Base-by-base conservation (phyloP, 2,113 vertebrate species). In the Pogonocichla stellata region DNA sequence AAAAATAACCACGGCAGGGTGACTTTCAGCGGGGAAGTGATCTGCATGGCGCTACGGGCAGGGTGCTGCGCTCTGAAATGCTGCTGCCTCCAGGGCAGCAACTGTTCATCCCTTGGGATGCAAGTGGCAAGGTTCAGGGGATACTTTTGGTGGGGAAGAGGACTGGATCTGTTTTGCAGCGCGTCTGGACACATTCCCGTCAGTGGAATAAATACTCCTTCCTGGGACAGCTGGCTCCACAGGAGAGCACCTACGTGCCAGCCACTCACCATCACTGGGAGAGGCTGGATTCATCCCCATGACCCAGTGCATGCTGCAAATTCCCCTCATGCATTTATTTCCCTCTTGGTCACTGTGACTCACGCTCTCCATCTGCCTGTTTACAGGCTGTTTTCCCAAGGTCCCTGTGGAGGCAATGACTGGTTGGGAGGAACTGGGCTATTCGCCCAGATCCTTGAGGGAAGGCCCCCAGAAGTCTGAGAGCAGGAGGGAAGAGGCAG, bases 351-450 rank as follows among this genome's bases (percentile, higher is more conserved):
- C 33, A 8, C 87, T 25, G 94, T 97, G 96, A 97, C 91, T 95
- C 96, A 97, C 7, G 26, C 80, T 97, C 88, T 95, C 90, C 28
- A 13, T 47, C 90, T 71, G 92, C 92, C 86, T 94, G 92, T 96
- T 95, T 90, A 96, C 80, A 74, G 86, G 43, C 90, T 80, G 72
- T 73, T 93, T 94, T 96, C 88, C 90, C 95, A 95, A 88, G 65
- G 82, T 36, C 75, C 53, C 86, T 22, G 57, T 0, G 3, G 75
- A 95, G 48, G 82, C 93, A 84, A 65, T 10, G 83, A 92, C 82
- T n/a, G 3, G 57, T 9, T 14, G 47, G 88, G 90, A 93, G 31
- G 75, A 93, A 84, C 77, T 45, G 56, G 72, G 92, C 80, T 88
- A 54, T 42, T 74, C 5, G 62, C 92, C 81, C 67, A 42, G 42